Conservation (phyloP, 2,797 vertebrate genomes). For the Semaprochilodus insignis region DNA sequence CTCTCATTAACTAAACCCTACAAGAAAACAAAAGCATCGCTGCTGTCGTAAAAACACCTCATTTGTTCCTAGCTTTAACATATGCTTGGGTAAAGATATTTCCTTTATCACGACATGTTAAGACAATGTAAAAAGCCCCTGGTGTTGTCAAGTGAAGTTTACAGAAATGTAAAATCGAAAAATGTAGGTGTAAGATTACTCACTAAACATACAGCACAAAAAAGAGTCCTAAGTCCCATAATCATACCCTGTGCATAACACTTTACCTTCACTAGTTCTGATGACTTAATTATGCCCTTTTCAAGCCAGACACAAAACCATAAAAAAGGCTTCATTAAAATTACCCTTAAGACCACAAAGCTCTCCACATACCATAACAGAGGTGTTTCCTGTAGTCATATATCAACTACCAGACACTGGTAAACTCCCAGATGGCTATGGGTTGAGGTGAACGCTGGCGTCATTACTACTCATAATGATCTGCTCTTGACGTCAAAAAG, state of each 20-base stretch:
- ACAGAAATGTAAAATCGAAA: too few species aligned
- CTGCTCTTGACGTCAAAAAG: background rate
- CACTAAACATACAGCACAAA: background rate
- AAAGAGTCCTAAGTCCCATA: background rate
- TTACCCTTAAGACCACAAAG: background rate
- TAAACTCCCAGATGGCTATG: background rate
- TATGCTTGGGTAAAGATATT: too few species aligned
- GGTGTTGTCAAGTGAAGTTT: too few species aligned
- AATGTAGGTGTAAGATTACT: background rate
- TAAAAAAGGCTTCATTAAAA: background rate
- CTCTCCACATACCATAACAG: background rate
- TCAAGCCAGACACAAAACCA: background rate
- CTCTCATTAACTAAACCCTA: background rate
- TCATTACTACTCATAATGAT: slow-evolving; percentile 22
- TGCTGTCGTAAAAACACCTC: background rate
- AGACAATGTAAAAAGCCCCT: too few species aligned
- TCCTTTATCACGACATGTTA: too few species aligned
- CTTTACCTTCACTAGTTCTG: background rate
- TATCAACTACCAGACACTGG: background rate
- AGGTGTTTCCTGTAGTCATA: background rate
- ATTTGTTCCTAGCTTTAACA: too few species aligned
- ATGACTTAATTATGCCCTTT: background rate
- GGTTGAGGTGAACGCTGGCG: background rate
- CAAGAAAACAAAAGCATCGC: background rate
- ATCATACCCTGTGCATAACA: background rate